Conservation (phyloP, 1,140 invertebrate genomes). For the Drosophila gunungcola region DNA sequence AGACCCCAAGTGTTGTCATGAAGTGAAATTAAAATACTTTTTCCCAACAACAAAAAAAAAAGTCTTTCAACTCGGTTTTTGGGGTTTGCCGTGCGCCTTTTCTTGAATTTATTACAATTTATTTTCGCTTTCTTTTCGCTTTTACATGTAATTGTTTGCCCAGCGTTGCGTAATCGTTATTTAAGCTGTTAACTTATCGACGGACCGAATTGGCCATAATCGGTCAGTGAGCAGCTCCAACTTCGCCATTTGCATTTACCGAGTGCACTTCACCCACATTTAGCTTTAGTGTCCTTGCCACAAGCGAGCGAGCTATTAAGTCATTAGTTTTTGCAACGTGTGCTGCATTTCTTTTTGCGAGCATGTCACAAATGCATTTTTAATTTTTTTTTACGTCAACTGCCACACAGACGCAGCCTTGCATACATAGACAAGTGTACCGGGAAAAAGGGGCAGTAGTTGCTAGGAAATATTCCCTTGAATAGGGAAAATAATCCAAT, state of each 20-base stretch:
- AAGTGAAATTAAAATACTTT: slow-evolving; percentile 81
- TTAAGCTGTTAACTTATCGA: slow-evolving; percentile 74
- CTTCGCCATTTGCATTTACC: slow-evolving; percentile 42
- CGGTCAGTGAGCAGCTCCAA: slow-evolving; percentile 35
- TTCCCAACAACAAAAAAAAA: slow-evolving; percentile 52
- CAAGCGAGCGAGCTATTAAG: slow-evolving; percentile 71
- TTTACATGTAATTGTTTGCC: slow-evolving; percentile 70
- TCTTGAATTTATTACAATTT: slow-evolving; percentile 55
- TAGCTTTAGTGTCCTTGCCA: slow-evolving; percentile 41
- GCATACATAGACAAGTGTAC: slow-evolving; percentile 14
- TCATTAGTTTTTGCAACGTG: slow-evolving; percentile 79
- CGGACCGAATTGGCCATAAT: slow-evolving; percentile 63
- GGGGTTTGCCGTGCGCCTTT: slow-evolving; percentile 33
- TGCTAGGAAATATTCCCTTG: no score
- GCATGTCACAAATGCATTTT: slow-evolving; percentile 75
- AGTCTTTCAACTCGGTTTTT: slow-evolving; percentile 39
- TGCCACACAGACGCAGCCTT: slow-evolving; percentile 9
- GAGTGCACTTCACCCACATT: slow-evolving; percentile 29
- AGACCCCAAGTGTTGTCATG: slow-evolving; percentile 31
- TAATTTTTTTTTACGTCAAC: slow-evolving; percentile 52
- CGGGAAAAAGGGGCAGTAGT: background rate
- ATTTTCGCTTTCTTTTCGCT: slow-evolving; percentile 54
- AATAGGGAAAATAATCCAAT: no score
- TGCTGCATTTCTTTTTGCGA: slow-evolving; percentile 56
- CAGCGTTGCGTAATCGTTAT: slow-evolving; percentile 71